Conservation (phyloP, 1,140 invertebrate genomes). For the Pogonognathellus flavescens region DNA sequence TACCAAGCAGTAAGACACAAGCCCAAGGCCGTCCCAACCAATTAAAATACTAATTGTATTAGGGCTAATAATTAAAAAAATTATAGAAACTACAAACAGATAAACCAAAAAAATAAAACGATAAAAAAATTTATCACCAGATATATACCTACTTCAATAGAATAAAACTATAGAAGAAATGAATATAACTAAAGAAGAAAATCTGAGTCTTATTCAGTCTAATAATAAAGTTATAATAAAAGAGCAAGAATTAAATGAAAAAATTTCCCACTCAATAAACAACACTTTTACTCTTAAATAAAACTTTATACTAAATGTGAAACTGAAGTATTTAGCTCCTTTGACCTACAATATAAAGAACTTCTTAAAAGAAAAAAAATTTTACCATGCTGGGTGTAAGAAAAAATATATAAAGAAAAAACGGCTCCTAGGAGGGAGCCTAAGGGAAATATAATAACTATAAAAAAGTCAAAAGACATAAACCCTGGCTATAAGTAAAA, state of each 20-base stretch:
- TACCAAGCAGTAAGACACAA: constrained; percentile 78
- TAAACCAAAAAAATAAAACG: constrained; percentile 75
- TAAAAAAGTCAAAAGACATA: constrained; percentile 12
- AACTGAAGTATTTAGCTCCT: constrained; percentile 76
- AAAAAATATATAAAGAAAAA: constrained; percentile 66
- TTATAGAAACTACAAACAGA: constrained; percentile 78
- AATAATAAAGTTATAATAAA: constrained; percentile 74
- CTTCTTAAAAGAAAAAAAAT: constrained; percentile 70
- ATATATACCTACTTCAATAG: constrained; percentile 76
- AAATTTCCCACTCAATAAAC: constrained; percentile 73
- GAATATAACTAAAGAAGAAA: too few species aligned
- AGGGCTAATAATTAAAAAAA: constrained; percentile 78
- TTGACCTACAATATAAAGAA: constrained; percentile 73
- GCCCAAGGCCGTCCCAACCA: constrained; percentile 78
- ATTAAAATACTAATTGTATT: constrained; percentile 79
- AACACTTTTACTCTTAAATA: constrained; percentile 69
- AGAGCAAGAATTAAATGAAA: constrained; percentile 71
- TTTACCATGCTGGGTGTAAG: constrained; percentile 74
- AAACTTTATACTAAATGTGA: constrained; percentile 70
- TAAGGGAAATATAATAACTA: constrained; percentile 58
- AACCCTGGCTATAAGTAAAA: constrained; percentile 60
- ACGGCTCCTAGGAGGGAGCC: constrained; percentile 60
- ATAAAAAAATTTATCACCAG: constrained; percentile 71
- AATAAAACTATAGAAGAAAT: constrained; percentile 75
- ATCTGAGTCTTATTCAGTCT: too few species aligned